These are phyloP conservation scores for Laupala kohalensis DNA, from an alignment of 1,140 invertebrate genomes.

Conservation along the genomic window DNA sequence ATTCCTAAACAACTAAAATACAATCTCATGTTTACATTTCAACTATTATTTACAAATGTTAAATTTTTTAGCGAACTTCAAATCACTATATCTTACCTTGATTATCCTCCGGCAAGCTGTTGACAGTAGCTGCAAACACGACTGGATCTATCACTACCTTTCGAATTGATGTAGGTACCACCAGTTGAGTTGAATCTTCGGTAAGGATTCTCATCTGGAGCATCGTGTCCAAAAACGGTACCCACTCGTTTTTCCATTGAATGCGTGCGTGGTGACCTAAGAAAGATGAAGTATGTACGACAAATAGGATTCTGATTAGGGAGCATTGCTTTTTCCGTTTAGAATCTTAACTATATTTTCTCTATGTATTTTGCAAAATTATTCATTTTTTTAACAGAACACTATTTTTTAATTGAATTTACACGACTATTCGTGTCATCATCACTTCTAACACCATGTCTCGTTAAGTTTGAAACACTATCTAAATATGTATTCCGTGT, in stretches of 20 bases:
- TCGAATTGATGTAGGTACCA: conserved; percentile 73
- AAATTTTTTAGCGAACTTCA: too few relatives aligned
- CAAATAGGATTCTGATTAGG: neutral
- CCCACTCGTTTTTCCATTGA: conserved; percentile 72
- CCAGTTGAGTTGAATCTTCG: conserved; percentile 54
- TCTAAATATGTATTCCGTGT: too few relatives aligned
- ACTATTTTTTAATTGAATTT: neutral
- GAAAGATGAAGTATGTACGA: conserved; percentile 19
- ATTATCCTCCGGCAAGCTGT: neutral
- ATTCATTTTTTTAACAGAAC: neutral
- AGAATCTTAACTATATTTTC: neutral
- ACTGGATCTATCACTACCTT: conserved; percentile 65
- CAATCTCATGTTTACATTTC: too few relatives aligned
- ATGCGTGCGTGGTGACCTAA: conserved; percentile 37
- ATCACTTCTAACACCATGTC: neutral
- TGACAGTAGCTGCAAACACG: conserved; percentile 11
- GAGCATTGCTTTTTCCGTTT: neutral
- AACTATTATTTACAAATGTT: too few relatives aligned
- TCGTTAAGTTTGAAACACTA: too few relatives aligned
- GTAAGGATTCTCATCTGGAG: conserved; percentile 75
- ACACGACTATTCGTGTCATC: neutral
- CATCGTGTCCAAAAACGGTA: conserved; percentile 86
- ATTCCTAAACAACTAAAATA: too few relatives aligned
- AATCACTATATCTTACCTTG: too few relatives aligned
- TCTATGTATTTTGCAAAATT: neutral